phyloP scores from a whole-genome alignment of 1,140 invertebrate genomes.

The Brachionus calyciflorus region DNA sequence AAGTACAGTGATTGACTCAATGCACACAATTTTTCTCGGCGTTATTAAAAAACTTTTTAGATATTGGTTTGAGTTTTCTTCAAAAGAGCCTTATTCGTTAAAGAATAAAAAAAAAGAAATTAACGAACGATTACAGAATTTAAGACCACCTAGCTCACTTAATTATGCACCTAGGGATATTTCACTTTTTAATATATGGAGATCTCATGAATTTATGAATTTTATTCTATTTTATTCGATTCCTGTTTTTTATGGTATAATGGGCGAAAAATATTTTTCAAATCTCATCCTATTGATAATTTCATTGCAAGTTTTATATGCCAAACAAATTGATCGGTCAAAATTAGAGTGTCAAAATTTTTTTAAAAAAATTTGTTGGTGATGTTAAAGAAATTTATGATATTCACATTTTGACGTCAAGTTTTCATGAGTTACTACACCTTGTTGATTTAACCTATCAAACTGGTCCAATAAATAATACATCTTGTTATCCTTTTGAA shows the following conservation, averaged over 20 bases:
- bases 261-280: background rate
- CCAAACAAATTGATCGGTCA: background rate
- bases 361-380: background rate
- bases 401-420: background rate
- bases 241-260: slow-evolving; percentile 12
- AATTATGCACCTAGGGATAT: slow-evolving; percentile 5
- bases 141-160: background rate
- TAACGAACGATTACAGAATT: background rate
- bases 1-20: slow-evolving; percentile 20
- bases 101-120: background rate
- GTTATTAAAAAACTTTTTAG: background rate
- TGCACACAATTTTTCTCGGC: slow-evolving; percentile 16
- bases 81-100: background rate
- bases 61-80: slow-evolving; percentile 20
- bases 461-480: background rate
- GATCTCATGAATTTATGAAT: slow-evolving; percentile 15
- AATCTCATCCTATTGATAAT: background rate
- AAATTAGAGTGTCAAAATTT: background rate
- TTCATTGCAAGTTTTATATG: background rate
- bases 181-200: background rate
- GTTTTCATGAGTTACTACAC: slow-evolving; percentile 8
- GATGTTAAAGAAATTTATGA: background rate
- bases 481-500: background rate
- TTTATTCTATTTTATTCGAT: slow-evolving; percentile 20
- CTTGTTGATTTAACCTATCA: background rate